Evolutionary conservation across 2,888 invertebrate species (phyloP), one percentile per base, ranked within the genome.

Genomic region (Pseudococcus jackbeardsleyi): DNA sequence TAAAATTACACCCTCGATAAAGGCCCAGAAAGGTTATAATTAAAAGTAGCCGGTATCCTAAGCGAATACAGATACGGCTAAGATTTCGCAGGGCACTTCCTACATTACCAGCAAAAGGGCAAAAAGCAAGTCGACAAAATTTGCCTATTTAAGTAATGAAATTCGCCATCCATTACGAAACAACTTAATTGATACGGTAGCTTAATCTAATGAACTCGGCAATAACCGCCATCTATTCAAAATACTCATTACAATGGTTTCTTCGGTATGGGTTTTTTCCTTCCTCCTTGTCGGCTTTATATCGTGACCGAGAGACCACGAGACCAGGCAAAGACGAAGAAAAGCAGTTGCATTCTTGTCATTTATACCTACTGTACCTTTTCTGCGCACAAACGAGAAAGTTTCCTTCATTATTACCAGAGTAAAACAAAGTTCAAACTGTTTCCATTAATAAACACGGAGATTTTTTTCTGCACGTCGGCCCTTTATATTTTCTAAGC

Each of bases 341-440:
- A 72, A 33, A 72, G 33, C 42, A 77, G 19, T 9, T 39, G 72
- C 79, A 79, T 79, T 79, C 79, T 79, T 79, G 79, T 79, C 79
- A 79, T 79, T 79, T 79, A 79, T 79, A 79, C 42, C 79, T 79
- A 33, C 26, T 33, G 26, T 33, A 33, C 26, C 26, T 79, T 79
- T 79, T 8, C 26, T 3, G 26, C 26, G 79, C 39, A 79, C 79
- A 42, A 79, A 42, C 42, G 79, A 79, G 42, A 79, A 79, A 79
- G 79, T 79, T 79, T 42, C 42, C 79, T 79, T 79, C 79, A 79
- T 79, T 79, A 79, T 79, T 79, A 42, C 46, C 42, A 12, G 42
- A 79, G 79, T 79, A 79, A 79, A 79, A 79, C 79, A 79, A 79
- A 79, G 42, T 79, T 79, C 79, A 79, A 79, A 79, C 79, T 79